Evolutionary conservation across 2,888 invertebrate species (phyloP).

Genomic region (Eupithecia centaureata): DNA sequence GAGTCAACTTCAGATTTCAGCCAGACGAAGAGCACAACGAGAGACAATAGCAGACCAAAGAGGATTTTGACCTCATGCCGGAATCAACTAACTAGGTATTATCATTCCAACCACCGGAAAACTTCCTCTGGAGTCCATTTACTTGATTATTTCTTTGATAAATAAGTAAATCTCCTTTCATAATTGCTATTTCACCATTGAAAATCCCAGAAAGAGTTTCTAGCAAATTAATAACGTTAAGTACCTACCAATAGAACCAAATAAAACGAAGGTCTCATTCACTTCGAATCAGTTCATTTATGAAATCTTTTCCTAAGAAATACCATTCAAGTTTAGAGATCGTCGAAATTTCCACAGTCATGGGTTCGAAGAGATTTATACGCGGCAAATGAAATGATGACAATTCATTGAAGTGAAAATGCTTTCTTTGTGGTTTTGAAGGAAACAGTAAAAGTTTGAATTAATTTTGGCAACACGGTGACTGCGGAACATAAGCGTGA

Average conservation of each 20-base stretch:
- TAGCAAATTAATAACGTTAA: conserved; percentile 64
- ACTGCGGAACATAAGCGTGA: conserved; percentile 20
- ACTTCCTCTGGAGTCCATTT: not conserved
- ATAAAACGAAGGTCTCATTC: conserved; percentile 46
- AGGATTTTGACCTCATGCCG: no score
- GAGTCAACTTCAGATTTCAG: not conserved
- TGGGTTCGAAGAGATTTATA: conserved; percentile 28
- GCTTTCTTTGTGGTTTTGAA: not conserved
- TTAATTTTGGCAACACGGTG: conserved; percentile 27
- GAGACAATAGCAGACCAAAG: not conserved
- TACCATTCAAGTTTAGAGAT: conserved; percentile 41
- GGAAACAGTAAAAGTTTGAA: conserved; percentile 13
- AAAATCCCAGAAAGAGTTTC: conserved; percentile 48
- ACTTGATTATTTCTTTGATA: not conserved
- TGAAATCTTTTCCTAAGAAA: conserved; percentile 45
- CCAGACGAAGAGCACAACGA: not conserved
- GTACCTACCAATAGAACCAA: conserved; percentile 52
- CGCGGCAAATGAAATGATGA: conserved; percentile 12
- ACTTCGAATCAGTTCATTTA: conserved; percentile 48
- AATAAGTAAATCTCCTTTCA: not conserved
- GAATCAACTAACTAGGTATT: not conserved
- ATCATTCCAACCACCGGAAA: not conserved
- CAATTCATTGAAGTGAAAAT: conserved; percentile 1
- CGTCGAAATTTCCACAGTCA: conserved; percentile 38
- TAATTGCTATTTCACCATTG: conserved; percentile 12